Percentiles rank a stretch among this genome's conserved stretches.
These are phyloP conservation scores for Chrysina gloriosa DNA, from an alignment of 2,888 invertebrate species.

Conservation along the genomic window DNA sequence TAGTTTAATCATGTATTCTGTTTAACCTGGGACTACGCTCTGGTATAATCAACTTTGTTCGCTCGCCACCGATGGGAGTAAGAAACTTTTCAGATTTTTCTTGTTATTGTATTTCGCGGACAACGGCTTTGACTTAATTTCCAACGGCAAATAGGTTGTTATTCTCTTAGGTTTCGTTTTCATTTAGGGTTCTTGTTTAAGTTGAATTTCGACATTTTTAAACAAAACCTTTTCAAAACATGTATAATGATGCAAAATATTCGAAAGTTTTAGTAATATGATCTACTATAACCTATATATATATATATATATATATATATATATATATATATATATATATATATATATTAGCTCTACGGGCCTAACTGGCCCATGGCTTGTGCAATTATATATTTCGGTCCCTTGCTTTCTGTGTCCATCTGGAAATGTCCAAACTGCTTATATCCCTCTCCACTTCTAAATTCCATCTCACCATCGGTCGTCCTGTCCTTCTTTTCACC, in stretches of 20 bases:
- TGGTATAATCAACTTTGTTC: conserved; percentile 46
- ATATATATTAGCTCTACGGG: no score
- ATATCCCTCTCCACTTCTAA: no score
- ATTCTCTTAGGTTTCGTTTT: conserved; percentile 27
- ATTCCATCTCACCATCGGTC: no score
- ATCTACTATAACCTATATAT: background rate
- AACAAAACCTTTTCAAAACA: background rate
- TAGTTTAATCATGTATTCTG: conserved; percentile 55
- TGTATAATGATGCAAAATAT: background rate
- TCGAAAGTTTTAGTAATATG: background rate
- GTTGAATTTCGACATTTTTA: conserved; percentile 18
- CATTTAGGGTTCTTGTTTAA: conserved; percentile 27
- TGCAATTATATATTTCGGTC: no score
- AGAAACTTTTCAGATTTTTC: conserved; percentile 45
- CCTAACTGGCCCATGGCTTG: no score
- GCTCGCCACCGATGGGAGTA: conserved; percentile 45
- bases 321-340: no score
- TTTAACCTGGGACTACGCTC: conserved; percentile 50
- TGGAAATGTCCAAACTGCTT: no score
- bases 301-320: no score
- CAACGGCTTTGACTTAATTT: conserved; percentile 36
- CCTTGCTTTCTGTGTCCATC: no score
- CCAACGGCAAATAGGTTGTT: conserved; percentile 25
- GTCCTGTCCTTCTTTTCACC: no score
- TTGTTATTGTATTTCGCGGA: conserved; percentile 36